Percentiles rank a stretch among this genome's conserved stretches.
These are phyloP conservation scores for Melinopterus prodromus DNA, from an alignment of 2,888 invertebrate genomes.

Conservation along the genomic window DNA sequence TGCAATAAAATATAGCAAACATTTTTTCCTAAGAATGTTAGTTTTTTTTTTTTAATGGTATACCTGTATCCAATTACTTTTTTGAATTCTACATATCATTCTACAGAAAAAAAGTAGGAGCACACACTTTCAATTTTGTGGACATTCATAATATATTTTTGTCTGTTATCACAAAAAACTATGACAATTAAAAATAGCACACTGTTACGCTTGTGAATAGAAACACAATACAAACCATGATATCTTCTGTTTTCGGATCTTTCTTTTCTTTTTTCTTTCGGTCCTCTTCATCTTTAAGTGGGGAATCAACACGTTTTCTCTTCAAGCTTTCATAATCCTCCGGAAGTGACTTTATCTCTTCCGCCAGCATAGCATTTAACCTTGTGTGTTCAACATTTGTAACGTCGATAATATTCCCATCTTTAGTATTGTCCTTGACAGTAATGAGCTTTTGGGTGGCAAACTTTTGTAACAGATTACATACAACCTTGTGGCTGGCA, in stretches of 20 bases:
- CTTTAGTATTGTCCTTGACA: constrained; percentile 62
- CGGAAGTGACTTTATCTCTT: constrained; percentile 48
- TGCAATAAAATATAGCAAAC: no score
- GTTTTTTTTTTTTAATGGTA: no score
- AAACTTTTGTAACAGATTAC: constrained; percentile 79
- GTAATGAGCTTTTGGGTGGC: constrained; percentile 77
- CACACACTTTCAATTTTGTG: constrained; percentile 9
- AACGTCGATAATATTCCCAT: constrained; percentile 63
- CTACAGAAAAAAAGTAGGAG: no score
- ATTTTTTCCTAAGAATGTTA: no score
- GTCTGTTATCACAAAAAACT: background rate
- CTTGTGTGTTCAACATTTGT: constrained; percentile 67
- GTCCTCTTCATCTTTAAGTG: constrained; percentile 66
- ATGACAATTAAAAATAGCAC: background rate
- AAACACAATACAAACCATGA: constrained; percentile 66
- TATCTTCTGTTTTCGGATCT: constrained; percentile 68
- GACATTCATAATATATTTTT: constrained; percentile 24
- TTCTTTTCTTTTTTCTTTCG: constrained; percentile 66
- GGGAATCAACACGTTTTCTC: constrained; percentile 60
- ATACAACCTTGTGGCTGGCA: constrained; percentile 69
- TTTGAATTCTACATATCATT: no score
- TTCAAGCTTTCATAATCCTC: constrained; percentile 56
- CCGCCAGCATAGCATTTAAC: constrained; percentile 63
- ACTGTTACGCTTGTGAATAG: constrained; percentile 5
- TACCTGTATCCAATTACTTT: no score